These are phyloP conservation scores for Dendrocincla tyrannina DNA, from an alignment of 2,797 vertebrate species.

Conservation along the genomic window DNA sequence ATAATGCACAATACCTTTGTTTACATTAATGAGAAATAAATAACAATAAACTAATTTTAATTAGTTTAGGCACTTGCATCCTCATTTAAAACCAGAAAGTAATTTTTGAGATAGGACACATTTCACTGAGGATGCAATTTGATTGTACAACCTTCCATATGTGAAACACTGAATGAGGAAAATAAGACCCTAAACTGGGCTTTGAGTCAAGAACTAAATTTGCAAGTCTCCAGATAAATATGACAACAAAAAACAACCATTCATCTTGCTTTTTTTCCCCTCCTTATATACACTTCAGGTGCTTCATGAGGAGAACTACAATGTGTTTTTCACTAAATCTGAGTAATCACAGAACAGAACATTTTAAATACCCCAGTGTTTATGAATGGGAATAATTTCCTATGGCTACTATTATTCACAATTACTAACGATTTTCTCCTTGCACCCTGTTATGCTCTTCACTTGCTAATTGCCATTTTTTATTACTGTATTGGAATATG, in stretches of 20 bases:
- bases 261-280: no score
- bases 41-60: not conserved
- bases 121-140: not conserved
- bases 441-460: not conserved
- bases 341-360: slow-evolving; percentile 1
- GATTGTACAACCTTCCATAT: not conserved
- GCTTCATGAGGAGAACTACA: not conserved
- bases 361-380: slow-evolving; percentile 12
- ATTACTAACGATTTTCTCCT: slow-evolving; percentile 50
- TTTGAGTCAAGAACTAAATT: not conserved
- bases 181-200: not conserved
- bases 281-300: not conserved
- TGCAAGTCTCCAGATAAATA: not conserved
- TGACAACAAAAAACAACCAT: not conserved
- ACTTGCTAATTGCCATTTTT: slow-evolving; percentile 8
- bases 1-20: not conserved
- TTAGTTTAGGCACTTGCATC: not conserved
- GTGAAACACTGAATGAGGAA: not conserved
- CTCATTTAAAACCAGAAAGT: not conserved
- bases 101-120: not conserved
- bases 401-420: slow-evolving; percentile 2
- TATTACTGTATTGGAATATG: not conserved
- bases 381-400: slow-evolving; percentile 28
- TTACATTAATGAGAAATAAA: not conserved
- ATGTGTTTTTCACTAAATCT: not conserved